Evolutionary conservation across 2,113 vertebrate species (phyloP).

Genomic region (Ictalurus furcatus): DNA sequence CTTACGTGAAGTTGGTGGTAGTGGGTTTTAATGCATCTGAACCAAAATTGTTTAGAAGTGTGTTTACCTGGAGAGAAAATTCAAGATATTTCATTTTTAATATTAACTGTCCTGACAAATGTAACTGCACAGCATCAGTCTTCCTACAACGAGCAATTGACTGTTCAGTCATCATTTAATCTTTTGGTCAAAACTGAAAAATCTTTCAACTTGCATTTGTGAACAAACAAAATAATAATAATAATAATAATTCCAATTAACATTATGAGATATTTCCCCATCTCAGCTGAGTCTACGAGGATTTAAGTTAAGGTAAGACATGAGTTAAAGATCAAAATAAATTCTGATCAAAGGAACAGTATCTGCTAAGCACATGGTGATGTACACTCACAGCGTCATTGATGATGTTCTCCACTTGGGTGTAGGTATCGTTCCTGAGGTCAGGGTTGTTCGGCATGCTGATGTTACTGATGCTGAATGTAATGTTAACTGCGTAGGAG

Average conservation of each 20-base stretch:
- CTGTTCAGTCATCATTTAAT: not conserved
- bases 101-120: not conserved
- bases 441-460: not conserved
- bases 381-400: slow-evolving; percentile 1
- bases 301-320: not conserved
- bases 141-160: not conserved
- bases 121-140: not conserved
- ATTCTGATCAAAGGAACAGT: not conserved
- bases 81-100: not conserved
- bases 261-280: not conserved
- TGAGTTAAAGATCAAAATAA: not conserved
- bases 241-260: too few relatives aligned
- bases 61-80: slow-evolving; percentile 24
- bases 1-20: slow-evolving; percentile 25
- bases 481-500: not conserved
- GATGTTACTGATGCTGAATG: not conserved
- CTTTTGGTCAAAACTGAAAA: not conserved
- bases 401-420: not conserved
- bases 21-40: not conserved
- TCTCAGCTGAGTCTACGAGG: not conserved
- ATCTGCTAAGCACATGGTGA: not conserved
- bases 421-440: not conserved
- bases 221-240: too few relatives aligned
- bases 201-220: too few relatives aligned
- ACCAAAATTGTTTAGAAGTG: slow-evolving; percentile 5